Conservation (phyloP, 2,888 invertebrate species). For the Gastracanthus pulcherrimus region DNA sequence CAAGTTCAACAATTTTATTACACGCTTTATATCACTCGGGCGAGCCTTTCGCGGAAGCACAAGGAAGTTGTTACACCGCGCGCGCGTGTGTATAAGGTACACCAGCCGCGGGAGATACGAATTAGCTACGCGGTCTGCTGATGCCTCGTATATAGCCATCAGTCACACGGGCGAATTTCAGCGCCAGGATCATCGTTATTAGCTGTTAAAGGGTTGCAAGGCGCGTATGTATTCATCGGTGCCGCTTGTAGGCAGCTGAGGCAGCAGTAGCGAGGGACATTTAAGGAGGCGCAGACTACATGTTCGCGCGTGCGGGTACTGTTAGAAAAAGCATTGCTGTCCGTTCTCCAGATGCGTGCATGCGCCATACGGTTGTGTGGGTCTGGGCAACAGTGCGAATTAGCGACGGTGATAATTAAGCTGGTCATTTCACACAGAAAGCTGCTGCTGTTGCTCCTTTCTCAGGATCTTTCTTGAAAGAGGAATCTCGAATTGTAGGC, state of each 20-base stretch:
- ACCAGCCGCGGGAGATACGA: not conserved
- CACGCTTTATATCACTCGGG: not conserved
- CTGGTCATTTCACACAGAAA: not conserved
- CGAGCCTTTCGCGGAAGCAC: not conserved
- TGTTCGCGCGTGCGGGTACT: not conserved
- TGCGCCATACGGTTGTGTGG: too few species aligned
- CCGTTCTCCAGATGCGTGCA: too few species aligned
- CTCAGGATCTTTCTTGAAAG: too few species aligned
- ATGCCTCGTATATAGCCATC: not conserved
- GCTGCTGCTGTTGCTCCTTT: not conserved
- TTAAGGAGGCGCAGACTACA: too few species aligned
- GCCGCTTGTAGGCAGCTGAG: too few species aligned
- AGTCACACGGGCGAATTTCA: too few species aligned
- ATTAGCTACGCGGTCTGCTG: not conserved
- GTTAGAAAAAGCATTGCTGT: too few species aligned
- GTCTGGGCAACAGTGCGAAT: not conserved
- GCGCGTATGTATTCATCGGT: too few species aligned
- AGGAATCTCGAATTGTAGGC: too few species aligned
- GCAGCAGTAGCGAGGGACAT: too few species aligned
- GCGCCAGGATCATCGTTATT: slow-evolving; percentile 25
- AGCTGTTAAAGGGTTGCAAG: slow-evolving; percentile 14
- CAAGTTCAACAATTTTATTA: not conserved
- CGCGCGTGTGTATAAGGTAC: too few species aligned
- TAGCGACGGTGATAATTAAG: not conserved
- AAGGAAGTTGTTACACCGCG: too few species aligned